Conservation (phyloP, 2,888 invertebrate genomes). For the Trypoxylon attenuatum region DNA sequence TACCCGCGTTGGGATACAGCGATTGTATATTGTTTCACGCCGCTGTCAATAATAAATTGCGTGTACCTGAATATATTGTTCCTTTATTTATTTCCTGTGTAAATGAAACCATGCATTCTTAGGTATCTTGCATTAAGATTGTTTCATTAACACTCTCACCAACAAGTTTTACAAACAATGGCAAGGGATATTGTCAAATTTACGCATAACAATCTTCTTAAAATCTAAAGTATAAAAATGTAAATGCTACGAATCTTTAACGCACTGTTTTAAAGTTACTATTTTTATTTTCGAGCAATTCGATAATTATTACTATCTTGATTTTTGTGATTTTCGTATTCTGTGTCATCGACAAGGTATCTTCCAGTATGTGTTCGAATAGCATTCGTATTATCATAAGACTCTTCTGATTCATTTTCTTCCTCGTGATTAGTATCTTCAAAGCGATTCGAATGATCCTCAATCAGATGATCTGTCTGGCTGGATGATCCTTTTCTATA, state of each 20-base stretch:
- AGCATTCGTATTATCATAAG: constrained; percentile 13
- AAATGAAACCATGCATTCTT: neutral
- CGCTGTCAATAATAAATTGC: constrained; percentile 36
- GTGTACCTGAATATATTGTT: constrained; percentile 34
- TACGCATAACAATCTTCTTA: neutral
- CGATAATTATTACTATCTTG: constrained; percentile 4
- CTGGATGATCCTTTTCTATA: constrained; percentile 56
- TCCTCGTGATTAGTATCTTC: constrained; percentile 65
- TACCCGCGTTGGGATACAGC: constrained; percentile 6
- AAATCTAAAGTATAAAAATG: neutral
- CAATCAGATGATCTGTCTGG: constrained; percentile 58
- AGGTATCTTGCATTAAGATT: too few species aligned
- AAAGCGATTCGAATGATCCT: constrained; percentile 61
- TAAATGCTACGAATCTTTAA: too few species aligned
- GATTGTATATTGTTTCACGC: constrained; percentile 22
- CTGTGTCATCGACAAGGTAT: constrained; percentile 45
- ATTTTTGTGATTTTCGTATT: constrained; percentile 27
- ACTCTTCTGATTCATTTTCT: constrained; percentile 45
- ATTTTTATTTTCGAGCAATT: neutral
- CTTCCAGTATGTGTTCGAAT: constrained; percentile 40
- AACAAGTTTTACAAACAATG: too few species aligned
- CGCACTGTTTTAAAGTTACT: neutral
- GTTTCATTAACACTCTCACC: neutral
- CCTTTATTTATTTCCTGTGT: neutral
- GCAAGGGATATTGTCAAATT: neutral